Evolutionary conservation across 2,113 vertebrate species (phyloP).

Genomic region (Cynoglossus semilaevis): DNA sequence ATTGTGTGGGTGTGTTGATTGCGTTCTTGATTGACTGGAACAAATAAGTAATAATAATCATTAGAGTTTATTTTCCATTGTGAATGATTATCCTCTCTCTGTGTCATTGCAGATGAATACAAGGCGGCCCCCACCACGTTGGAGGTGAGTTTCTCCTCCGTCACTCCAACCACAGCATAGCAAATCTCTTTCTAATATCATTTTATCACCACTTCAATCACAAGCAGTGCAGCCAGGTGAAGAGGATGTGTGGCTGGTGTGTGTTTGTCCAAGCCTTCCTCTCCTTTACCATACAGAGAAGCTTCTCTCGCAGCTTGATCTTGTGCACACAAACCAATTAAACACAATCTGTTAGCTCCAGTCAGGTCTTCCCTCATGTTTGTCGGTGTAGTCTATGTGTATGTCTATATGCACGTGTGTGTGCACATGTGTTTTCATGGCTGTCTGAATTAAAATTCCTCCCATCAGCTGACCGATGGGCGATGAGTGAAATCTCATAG

Average conservation of each 20-base stretch:
- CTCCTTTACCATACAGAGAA: constrained; percentile 1
- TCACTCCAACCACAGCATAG: not conserved
- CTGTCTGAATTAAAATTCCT: constrained; percentile 12
- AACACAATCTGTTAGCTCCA: constrained; percentile 17
- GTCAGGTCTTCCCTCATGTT: constrained; percentile 28
- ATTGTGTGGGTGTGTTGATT: constrained; percentile 28
- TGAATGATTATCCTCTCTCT: constrained; percentile 38
- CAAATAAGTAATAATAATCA: not conserved
- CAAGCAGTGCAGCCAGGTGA: not conserved
- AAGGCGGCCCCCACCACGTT: constrained; percentile 77
- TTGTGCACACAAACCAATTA: constrained; percentile 49
- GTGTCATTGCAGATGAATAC: constrained; percentile 79
- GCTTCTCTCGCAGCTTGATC: not conserved
- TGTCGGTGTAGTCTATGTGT: constrained; percentile 41
- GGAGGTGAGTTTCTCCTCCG: constrained; percentile 81
- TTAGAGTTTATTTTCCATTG: not conserved
- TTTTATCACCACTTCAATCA: not conserved
- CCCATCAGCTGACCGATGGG: constrained; percentile 32
- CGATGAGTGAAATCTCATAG: constrained; percentile 1
- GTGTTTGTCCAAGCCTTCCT: constrained; percentile 10
- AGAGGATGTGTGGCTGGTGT: constrained; percentile 7
- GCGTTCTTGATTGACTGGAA: constrained; percentile 9
- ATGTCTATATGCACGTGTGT: constrained; percentile 32
- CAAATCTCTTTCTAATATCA: too few relatives aligned
- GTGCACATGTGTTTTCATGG: constrained; percentile 1